Evolutionary conservation across 2,113 vertebrate species (phyloP), one percentile per base, ranked within the genome.

Genomic region (Capreolus pygargus): DNA sequence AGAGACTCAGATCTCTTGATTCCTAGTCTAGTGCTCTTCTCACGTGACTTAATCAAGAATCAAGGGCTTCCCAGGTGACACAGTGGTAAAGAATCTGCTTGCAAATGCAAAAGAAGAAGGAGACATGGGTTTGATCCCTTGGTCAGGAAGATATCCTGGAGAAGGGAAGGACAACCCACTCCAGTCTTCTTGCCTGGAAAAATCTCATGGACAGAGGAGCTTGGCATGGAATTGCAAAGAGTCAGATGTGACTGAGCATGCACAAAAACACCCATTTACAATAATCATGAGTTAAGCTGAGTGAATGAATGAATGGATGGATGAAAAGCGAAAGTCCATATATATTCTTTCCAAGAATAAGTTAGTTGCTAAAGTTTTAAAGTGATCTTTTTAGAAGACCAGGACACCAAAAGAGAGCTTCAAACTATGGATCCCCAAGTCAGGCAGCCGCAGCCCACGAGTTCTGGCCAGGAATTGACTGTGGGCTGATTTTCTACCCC

Each of bases 311-410:
- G 15, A 70, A 36, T 78, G 86, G 64, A 93, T 70, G 33, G 90
- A 86, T 52, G 50, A 36, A 91, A 54, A 70, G 0, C 19, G 45
- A 54, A 12, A 76, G 54, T 78, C 14, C 12, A 30, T 30, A 55
- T 91, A 89, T 47, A 76, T 57, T 96, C 64, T 55, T 96, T 88
- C 82, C 45, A 89, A 95, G 78, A 78, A 86, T 55, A 89, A 55
- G 23, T 90, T 61, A 95, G 58, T 50, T 85, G 70, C 70, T 85
- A 36, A 93, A 90, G n/a, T 89, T 90, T 39, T 82, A 64, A 86
- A 67, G 21, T 60, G 50, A 78, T 47, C 86, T 76, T 86, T 93
- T 86, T 25, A 86, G 88, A 94, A 90, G 21, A 86, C 8, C 25
- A 67, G 16, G 25, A n/a, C 4, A 64, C 21, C 45, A 74, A 70